Evolutionary conservation across 2,888 invertebrate genomes (phyloP).

Genomic region (Trissolcus brochymenae): DNA sequence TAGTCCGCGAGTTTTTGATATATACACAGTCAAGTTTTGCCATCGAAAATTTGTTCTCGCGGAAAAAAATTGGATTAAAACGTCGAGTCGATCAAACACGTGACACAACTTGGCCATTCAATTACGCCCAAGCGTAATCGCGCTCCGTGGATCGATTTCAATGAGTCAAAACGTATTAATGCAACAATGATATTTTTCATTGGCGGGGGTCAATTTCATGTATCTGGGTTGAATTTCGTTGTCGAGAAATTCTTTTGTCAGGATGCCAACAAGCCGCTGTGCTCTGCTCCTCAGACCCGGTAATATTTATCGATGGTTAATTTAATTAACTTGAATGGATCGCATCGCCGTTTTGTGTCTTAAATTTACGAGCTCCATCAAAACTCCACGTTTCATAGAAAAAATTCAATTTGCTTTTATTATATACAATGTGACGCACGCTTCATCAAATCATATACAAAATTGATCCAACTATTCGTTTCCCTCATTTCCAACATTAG

Average conservation of each 20-base stretch:
- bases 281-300: conserved; percentile 9
- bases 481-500: too few species aligned
- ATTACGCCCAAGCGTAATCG: conserved; percentile 24
- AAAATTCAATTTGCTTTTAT: conserved; percentile 39
- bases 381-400: conserved; percentile 20
- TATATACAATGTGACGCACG: conserved; percentile 20
- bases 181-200: conserved; percentile 23
- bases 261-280: conserved; percentile 35
- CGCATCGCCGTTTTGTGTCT: conserved; percentile 13
- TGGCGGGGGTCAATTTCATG: conserved; percentile 39
- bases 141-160: conserved; percentile 15
- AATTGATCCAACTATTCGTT: too few species aligned
- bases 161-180: conserved; percentile 33
- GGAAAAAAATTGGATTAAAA: conserved; percentile 10
- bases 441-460: conserved; percentile 19
- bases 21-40: conserved; percentile 15
- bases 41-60: conserved; percentile 14
- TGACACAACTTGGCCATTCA: conserved; percentile 25
- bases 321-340: conserved; percentile 43
- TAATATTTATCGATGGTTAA: conserved; percentile 45
- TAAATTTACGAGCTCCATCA: conserved; percentile 24
- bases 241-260: conserved; percentile 28
- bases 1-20: conserved; percentile 29
- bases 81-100: conserved; percentile 19
- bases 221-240: conserved; percentile 41